These are phyloP conservation scores for Microcebus tavaratra DNA, from an alignment of 2,113 vertebrate genomes.

Conservation along the genomic window DNA sequence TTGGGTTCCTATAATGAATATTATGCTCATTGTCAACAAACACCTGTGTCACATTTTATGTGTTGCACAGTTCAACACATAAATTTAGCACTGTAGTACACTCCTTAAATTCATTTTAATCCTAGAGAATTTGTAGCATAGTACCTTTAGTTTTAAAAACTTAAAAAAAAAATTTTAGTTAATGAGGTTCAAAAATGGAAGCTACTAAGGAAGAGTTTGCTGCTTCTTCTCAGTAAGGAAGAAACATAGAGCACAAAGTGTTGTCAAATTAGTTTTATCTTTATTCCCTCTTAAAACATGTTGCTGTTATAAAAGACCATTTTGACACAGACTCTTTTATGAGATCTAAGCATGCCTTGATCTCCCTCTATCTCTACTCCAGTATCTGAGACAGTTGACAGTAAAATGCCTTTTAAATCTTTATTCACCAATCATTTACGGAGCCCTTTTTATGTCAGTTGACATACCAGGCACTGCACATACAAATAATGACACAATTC, in stretches of 20 bases:
- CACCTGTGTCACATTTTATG: background rate
- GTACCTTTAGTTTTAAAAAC: background rate
- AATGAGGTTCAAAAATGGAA: constrained; percentile 21
- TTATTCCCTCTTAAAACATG: background rate
- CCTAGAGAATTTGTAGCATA: background rate
- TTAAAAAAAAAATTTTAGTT: background rate
- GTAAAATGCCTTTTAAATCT: background rate
- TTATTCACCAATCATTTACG: background rate
- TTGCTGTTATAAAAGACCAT: background rate
- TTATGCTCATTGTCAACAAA: background rate
- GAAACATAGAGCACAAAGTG: background rate
- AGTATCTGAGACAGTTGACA: background rate
- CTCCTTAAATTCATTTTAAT: background rate
- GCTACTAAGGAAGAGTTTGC: background rate
- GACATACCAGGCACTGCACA: background rate
- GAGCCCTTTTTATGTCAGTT: background rate
- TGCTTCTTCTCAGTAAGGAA: background rate
- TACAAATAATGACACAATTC: background rate
- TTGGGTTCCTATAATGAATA: background rate
- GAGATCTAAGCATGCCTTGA: background rate
- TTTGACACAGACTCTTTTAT: background rate
- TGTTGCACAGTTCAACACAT: background rate
- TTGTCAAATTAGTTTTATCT: background rate
- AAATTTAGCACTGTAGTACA: background rate
- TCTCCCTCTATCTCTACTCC: fast-evolving